A percentile compares a stretch with the other conserved stretches of the same genome.
Evolutionary conservation across 2,797 vertebrate species (phyloP).

Genomic region (Peromyscus melanophrys): DNA sequence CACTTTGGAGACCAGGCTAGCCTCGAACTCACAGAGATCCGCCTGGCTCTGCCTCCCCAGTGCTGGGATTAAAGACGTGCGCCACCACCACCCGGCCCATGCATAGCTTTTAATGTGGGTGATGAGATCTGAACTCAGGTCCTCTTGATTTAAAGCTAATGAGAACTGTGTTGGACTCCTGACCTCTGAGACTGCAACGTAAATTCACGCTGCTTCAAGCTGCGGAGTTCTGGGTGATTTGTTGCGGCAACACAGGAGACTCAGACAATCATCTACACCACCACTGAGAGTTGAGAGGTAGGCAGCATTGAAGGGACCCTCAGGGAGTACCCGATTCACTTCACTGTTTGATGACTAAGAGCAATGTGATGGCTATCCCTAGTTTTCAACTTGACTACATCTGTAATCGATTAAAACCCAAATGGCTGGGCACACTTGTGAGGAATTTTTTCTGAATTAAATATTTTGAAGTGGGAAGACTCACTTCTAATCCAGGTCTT

Average conservation of each 20-base stretch:
- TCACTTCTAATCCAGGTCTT: not conserved
- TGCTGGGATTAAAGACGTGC: no score
- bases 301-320: not conserved
- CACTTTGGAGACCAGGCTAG: no score
- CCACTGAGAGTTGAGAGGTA: not conserved
- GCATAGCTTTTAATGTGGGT: not conserved
- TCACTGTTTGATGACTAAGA: not conserved
- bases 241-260: not conserved
- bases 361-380: not conserved
- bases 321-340: not conserved
- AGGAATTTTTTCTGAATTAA: not conserved
- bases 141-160: not conserved
- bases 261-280: not conserved
- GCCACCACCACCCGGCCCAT: no score
- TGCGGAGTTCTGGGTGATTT: not conserved
- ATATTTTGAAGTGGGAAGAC: not conserved
- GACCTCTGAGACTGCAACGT: not conserved
- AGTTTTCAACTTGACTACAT: not conserved
- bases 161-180: not conserved
- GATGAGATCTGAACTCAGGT: not conserved
- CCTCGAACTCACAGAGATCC: no score
- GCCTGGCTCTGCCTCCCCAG: no score
- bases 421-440: not conserved
- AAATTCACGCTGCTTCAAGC: not conserved
- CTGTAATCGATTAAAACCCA: not conserved